phyloP scores from a whole-genome alignment of 1,140 invertebrate genomes.

The Palaemon carinicauda region DNA sequence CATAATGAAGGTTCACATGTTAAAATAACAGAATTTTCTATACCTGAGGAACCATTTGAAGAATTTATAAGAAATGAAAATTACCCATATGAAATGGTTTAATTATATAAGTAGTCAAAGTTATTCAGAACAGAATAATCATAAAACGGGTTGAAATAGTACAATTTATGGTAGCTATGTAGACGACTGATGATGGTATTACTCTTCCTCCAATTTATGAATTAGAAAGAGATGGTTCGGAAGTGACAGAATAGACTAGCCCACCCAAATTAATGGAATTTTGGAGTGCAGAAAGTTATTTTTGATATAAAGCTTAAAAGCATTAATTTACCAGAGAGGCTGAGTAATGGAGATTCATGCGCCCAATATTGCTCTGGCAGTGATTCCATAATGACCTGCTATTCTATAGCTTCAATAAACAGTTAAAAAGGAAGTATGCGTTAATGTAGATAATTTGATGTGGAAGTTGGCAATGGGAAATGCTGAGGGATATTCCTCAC shows the following conservation, averaged over 20 bases:
- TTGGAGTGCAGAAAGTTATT: constrained; percentile 49
- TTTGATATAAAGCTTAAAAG: constrained; percentile 17
- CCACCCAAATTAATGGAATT: constrained; percentile 47
- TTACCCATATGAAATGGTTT: too few relatives aligned
- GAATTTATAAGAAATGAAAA: too few relatives aligned
- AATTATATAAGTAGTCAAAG: too few relatives aligned
- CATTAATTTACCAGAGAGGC: background rate
- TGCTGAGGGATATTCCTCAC: constrained; percentile 20
- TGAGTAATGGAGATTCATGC: background rate
- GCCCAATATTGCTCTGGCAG: constrained; percentile 45
- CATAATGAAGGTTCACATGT: constrained; percentile 26
- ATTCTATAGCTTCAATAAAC: constrained; percentile 28
- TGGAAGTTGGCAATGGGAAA: background rate
- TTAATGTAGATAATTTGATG: constrained; percentile 30
- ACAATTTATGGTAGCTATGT: constrained; percentile 26
- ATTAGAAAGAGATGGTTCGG: constrained; percentile 49
- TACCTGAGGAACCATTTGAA: background rate
- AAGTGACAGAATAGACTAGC: constrained; percentile 43
- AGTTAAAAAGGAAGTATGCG: constrained; percentile 18
- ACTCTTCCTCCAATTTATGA: constrained; percentile 59
- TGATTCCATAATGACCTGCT: constrained; percentile 58
- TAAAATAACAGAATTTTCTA: constrained; percentile 30
- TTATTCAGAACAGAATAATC: background rate
- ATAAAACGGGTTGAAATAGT: background rate
- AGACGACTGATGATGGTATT: constrained; percentile 33